Evolutionary conservation across 2,797 vertebrate species (phyloP).

Genomic region (Lacerta bilineata): DNA sequence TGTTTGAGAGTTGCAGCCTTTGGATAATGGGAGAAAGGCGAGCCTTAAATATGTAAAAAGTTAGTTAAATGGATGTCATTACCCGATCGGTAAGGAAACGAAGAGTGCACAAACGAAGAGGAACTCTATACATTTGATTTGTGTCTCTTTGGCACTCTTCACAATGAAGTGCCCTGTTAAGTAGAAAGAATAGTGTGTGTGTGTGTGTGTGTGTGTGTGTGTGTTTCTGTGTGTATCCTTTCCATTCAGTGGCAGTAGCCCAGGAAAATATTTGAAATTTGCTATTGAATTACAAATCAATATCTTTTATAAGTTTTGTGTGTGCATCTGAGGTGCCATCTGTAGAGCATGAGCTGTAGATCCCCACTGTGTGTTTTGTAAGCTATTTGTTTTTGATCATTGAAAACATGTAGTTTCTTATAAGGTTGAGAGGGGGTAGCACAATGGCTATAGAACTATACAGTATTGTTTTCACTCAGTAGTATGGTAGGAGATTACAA

Average conservation of each 20-base stretch:
- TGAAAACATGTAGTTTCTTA: background rate
- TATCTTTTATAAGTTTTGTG: background rate
- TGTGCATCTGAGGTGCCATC: background rate
- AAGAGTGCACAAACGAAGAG: background rate
- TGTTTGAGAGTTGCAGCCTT: constrained; percentile 37
- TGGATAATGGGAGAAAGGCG: constrained; percentile 48
- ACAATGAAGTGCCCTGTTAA: background rate
- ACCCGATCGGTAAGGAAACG: background rate
- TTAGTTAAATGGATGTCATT: constrained; percentile 22
- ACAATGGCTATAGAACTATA: background rate
- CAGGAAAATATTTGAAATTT: background rate
- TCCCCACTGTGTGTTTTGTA: background rate
- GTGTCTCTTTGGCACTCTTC: background rate
- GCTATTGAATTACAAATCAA: constrained; percentile 28
- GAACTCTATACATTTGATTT: constrained; percentile 9
- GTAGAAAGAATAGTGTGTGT: background rate
- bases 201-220: background rate
- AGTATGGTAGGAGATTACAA: background rate
- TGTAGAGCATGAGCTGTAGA: background rate
- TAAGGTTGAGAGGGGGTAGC: background rate
- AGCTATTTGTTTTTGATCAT: background rate
- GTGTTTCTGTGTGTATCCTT: background rate
- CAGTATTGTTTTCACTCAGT: background rate
- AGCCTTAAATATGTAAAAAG: constrained; percentile 41
- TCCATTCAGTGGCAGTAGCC: rapidly evolving